A percentile compares a stretch with the other conserved stretches of the same genome.
Conservation (phyloP, 2,797 vertebrate genomes). For the Esox masquinongy region DNA sequence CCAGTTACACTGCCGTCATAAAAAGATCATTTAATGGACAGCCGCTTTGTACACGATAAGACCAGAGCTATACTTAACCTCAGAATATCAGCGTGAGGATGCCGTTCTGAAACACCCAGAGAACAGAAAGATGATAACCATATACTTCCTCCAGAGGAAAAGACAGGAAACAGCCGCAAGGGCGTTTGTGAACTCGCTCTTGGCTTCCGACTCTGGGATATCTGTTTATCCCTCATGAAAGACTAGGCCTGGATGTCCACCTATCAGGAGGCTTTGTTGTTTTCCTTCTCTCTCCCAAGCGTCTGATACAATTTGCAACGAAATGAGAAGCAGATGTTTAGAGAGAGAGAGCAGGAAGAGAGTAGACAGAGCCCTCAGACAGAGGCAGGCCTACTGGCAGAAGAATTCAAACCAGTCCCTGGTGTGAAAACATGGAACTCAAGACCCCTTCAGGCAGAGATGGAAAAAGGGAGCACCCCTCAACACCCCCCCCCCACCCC, state of each 20-base stretch:
- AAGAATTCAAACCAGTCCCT: slow-evolving; percentile 34
- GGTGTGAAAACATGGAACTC: slow-evolving; percentile 37
- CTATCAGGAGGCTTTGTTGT: slow-evolving; percentile 32
- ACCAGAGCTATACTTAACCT: background rate
- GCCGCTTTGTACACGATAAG: background rate
- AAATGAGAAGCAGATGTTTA: slow-evolving; percentile 58
- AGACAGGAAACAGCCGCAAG: background rate
- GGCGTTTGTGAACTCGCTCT: slow-evolving; percentile 14
- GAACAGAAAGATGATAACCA: background rate
- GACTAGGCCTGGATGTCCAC: slow-evolving; percentile 10
- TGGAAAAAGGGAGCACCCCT: slow-evolving; percentile 10
- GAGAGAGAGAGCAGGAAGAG: slow-evolving; percentile 33
- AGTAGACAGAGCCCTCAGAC: slow-evolving; percentile 37
- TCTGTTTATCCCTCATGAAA: slow-evolving; percentile 35
- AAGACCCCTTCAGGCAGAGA: slow-evolving; percentile 28
- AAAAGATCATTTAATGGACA: background rate
- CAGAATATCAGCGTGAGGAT: background rate
- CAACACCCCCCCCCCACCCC: background rate
- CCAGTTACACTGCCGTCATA: background rate
- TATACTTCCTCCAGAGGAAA: slow-evolving; percentile 1
- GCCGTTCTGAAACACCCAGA: background rate
- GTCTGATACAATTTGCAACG: slow-evolving; percentile 28
- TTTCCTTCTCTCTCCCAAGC: slow-evolving; percentile 26
- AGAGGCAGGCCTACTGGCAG: slow-evolving; percentile 39
- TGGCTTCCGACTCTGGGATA: slow-evolving; percentile 28